Base-by-base conservation (phyloP, 2,113 vertebrate genomes). In the Triplophysa rosa region DNA sequence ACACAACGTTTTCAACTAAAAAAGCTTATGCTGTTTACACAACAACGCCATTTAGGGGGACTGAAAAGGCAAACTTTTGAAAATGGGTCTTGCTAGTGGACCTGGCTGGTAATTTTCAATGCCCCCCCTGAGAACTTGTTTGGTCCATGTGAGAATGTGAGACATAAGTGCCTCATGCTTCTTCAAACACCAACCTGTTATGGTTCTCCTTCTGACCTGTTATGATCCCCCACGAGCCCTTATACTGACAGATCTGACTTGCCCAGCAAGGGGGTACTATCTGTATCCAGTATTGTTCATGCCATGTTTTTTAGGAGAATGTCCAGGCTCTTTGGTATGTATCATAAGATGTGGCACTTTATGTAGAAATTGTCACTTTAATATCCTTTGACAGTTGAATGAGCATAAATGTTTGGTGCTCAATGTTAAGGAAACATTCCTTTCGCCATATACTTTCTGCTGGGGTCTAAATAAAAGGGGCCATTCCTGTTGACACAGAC, bases 81-180 rank as follows among this genome's bases (percentile, higher is more conserved):
- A 33, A 33, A 33, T 33, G 1, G 29, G 5, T 82, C 26, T 63
- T 84, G 82, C 78, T 82, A 59, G 75, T 70, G 58, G 79, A 76
- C 81, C 67, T 82, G 65, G 29, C 69, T 86, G 70, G 80, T 86
- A 88, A 87, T 89, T 83, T 84, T n/a, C 72, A 72, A 42, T 61
- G 66, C 49, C 64, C 81, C 81, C 83, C 88, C 80, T 84, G 86
- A 82, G 84, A 84, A 88, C 90, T 90, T 83, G 92, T 90, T 92
- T 91, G 89, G 83, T 88, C 81, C 81, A 85, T 86, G 80, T 83
- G 79, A 82, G 84, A 79, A 87, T 83, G 82, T 81, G 79, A 56
- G 61, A 91, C 91, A 93, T 91, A 92, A 89, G 88, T 67, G 86
- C 82, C 79, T 80, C 91, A 88, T 91, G 90, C 91, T 92, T 90